A percentile compares a stretch with the other conserved stretches of the same genome.
Conservation (phyloP, 2,113 vertebrate genomes). For the Plestiodon gilberti region DNA sequence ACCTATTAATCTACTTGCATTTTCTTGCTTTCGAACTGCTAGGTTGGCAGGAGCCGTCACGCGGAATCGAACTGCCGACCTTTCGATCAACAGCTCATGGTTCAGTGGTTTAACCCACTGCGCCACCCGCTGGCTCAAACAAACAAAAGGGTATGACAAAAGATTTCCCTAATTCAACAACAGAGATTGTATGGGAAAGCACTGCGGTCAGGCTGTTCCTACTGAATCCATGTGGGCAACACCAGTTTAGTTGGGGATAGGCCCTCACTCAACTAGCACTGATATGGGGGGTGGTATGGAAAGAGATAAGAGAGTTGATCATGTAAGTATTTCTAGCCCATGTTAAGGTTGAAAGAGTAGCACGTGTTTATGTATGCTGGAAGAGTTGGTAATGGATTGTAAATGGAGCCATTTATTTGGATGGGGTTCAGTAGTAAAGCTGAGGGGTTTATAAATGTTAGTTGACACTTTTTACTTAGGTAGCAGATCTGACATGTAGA, state of each 20-base stretch:
- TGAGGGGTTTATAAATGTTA: accelerated
- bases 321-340: accelerated
- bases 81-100: too few species aligned
- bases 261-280: neutral
- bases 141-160: neutral
- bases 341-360: neutral
- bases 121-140: too few species aligned
- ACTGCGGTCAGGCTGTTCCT: too few species aligned
- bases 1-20: too few species aligned
- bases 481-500: neutral
- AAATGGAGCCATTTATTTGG: neutral
- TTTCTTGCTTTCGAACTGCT: too few species aligned
- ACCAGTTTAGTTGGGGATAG: neutral
- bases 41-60: too few species aligned
- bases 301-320: neutral
- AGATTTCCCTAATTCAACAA: neutral
- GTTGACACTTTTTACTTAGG: neutral
- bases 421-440: neutral
- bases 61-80: too few species aligned
- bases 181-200: neutral
- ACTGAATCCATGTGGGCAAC: neutral
- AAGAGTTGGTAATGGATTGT: neutral
- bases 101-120: too few species aligned
- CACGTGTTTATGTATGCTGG: accelerated
- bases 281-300: neutral